A percentile compares a stretch with the other conserved stretches of the same genome.
Conservation (phyloP, 2,888 invertebrate genomes). For the Noctua pronuba region DNA sequence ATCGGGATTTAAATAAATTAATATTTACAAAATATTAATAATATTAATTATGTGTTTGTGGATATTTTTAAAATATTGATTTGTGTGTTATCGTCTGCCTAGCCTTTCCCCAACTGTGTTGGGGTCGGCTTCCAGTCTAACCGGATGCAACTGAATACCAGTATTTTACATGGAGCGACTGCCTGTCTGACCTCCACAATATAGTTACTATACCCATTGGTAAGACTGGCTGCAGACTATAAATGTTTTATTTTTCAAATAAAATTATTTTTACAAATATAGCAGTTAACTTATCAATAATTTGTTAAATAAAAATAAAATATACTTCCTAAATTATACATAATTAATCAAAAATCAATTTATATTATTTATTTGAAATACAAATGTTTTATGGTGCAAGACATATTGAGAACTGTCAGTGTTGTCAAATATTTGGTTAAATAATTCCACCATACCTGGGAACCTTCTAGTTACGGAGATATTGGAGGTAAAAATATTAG, state of each 20-base stretch:
- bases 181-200: neutral
- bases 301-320: conserved; percentile 19
- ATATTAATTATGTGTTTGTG: neutral
- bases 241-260: neutral
- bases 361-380: conserved; percentile 18
- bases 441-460: neutral
- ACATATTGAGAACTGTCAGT: conserved; percentile 7
- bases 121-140: neutral
- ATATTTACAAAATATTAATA: neutral
- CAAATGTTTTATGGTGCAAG: conserved; percentile 24
- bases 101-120: neutral
- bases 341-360: conserved; percentile 21
- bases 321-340: conserved; percentile 40
- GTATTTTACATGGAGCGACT: neutral
- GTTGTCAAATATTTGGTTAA: conserved; percentile 25
- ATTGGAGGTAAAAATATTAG: no score
- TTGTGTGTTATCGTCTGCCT: neutral
- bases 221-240: neutral
- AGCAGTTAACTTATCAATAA: conserved; percentile 43
- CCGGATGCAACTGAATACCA: neutral
- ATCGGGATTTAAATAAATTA: conserved; percentile 11
- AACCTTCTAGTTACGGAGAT: no score
- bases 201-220: neutral
- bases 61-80: neutral
- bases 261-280: neutral